Conservation (phyloP, 1,140 invertebrate genomes). For the Sesamia nonagrioides region DNA sequence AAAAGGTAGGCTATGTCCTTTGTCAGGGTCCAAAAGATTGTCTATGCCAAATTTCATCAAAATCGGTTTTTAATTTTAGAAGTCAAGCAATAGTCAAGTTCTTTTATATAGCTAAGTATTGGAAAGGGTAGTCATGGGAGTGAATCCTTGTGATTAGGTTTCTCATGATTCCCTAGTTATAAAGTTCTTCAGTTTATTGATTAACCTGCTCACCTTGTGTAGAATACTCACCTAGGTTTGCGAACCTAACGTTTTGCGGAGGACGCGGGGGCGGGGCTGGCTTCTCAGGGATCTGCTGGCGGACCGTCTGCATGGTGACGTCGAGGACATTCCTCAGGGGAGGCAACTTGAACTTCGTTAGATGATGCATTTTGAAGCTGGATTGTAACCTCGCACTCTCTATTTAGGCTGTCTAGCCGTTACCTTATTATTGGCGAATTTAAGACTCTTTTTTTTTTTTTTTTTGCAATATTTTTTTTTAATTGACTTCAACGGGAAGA, state of each 20-base stretch:
- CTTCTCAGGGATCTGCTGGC: slow-evolving; percentile 92
- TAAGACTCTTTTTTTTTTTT: not conserved
- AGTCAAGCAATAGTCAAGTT: too few relatives aligned
- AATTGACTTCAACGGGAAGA: slow-evolving; percentile 61
- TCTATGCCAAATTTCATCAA: too few relatives aligned
- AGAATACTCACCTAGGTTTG: slow-evolving; percentile 89
- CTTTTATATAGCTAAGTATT: not conserved
- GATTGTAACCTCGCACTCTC: not conserved
- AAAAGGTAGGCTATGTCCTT: too few relatives aligned
- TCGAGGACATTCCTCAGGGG: slow-evolving; percentile 92
- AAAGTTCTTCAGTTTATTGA: slow-evolving; percentile 26
- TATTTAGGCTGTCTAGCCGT: slow-evolving; percentile 14
- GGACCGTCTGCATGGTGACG: slow-evolving; percentile 93
- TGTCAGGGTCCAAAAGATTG: too few relatives aligned
- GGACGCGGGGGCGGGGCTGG: slow-evolving; percentile 86
- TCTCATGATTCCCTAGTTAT: not conserved
- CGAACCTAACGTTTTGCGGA: slow-evolving; percentile 89
- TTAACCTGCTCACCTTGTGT: slow-evolving; percentile 34
- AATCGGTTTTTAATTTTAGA: too few relatives aligned
- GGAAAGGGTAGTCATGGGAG: not conserved
- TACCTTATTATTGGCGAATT: not conserved
- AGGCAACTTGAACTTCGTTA: slow-evolving; percentile 90
- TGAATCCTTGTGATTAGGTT: not conserved
- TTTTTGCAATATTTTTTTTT: not conserved
- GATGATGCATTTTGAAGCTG: slow-evolving; percentile 71